Evolutionary conservation across 2,888 invertebrate species (phyloP), one percentile per base, ranked within the genome.

Genomic region (Callyntrura sp.): DNA sequence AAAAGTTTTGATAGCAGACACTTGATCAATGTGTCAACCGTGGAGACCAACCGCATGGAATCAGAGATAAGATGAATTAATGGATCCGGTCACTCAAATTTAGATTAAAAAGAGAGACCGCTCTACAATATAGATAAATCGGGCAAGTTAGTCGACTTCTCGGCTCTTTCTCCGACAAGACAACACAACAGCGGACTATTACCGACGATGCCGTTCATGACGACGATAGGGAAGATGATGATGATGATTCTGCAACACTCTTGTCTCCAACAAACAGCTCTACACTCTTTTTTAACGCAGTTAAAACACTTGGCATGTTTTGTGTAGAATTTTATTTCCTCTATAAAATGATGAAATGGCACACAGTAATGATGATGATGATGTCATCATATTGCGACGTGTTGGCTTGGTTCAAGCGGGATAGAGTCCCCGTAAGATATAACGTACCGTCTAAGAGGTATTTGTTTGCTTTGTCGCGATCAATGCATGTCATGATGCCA

Each of bases 81-180:
- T 90, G 90, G 90, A 90, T 90, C 90, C 90, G 90, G 90, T 90
- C 90, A 85, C 85, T 90, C 90, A 90, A 90, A 90, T 90, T 90
- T 90, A 90, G 90, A 90, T 90, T 90, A 81, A 90, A 73, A 90
- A 85, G 85, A 79, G 76, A 85, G 60, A 65, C 90, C 90, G 90
- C 90, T 70, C 62, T 65, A 28, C 57, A 89, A 81, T 48, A 68
- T 76, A 65, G 82, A 89, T 60, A 84, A 88, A 88, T 88, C 73
- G 81, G 76, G 60, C 88, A 60, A 57, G 60, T 81, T 60, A 25
- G 76, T 25, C 25, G 51, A 62, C 51, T 51, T 45, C 60, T 81
- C 60, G 60, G 17, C 35, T 60, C 81, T 62, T 60, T 25, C 23
- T 79, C 79, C 28, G 79, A 57, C 78, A 23, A 62, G 62, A 70